Evolutionary conservation across 2,113 vertebrate genomes (phyloP).

Genomic region (Lipotes vexillifer): DNA sequence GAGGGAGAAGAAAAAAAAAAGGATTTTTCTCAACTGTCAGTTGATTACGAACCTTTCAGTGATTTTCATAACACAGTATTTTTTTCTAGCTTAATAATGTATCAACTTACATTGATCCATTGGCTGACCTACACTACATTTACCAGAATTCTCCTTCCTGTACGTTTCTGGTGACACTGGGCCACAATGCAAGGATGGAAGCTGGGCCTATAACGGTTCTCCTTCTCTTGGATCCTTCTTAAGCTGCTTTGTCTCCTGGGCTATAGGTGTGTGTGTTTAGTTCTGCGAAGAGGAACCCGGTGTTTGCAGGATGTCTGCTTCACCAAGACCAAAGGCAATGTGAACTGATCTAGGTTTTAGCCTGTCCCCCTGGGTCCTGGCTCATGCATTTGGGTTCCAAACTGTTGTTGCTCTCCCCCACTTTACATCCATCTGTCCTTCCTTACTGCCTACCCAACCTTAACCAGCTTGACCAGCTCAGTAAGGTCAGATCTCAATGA

Average conservation of each 20-base stretch:
- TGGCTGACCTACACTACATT: neutral
- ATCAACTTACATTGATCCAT: neutral
- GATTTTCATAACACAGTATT: neutral
- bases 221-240: neutral
- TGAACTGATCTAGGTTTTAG: neutral
- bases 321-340: neutral
- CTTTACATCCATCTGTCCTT: neutral
- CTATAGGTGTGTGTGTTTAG: neutral
- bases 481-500: neutral
- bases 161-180: neutral
- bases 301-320: neutral
- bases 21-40: neutral
- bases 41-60: neutral
- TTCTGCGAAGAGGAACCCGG: neutral
- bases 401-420: neutral
- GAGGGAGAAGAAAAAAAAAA: neutral
- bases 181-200: neutral
- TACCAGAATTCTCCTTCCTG: neutral
- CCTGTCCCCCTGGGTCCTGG: neutral
- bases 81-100: neutral
- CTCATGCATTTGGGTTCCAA: neutral
- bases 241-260: neutral
- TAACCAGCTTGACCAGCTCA: neutral
- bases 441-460: neutral
- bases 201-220: too few species aligned